A percentile compares a stretch with the other conserved stretches of the same genome.
Conservation (phyloP, 2,797 vertebrate genomes). For the Diplodus puntazzo region DNA sequence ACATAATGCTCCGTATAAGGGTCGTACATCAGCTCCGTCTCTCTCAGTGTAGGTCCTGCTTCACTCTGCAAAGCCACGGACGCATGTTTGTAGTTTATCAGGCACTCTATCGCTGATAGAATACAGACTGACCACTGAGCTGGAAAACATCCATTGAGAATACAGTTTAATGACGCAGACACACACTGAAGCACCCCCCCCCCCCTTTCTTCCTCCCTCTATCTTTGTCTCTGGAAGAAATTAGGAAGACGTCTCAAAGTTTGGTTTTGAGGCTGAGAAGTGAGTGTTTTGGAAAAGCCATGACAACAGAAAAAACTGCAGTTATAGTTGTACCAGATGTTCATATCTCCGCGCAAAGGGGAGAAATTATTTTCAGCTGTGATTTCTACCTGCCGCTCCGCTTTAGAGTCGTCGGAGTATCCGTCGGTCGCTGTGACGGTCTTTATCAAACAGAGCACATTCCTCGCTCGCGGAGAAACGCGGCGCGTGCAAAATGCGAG, state of each 20-base stretch:
- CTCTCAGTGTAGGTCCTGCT: conserved; percentile 12
- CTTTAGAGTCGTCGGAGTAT: conserved; percentile 4
- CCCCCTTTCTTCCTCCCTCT: background rate
- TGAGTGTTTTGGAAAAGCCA: conserved; percentile 11
- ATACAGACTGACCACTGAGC: conserved; percentile 32
- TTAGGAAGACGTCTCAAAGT: conserved; percentile 8
- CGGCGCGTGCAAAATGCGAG: conserved; percentile 14
- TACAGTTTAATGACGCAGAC: conserved; percentile 32
- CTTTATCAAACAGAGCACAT: conserved; percentile 44
- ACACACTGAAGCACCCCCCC: background rate
- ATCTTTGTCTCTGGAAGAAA: background rate
- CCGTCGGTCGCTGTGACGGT: background rate
- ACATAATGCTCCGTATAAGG: conserved; percentile 44
- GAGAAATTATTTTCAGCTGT: background rate
- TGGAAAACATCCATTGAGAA: conserved; percentile 50
- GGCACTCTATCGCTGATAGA: conserved; percentile 40
- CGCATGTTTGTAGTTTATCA: conserved; percentile 39
- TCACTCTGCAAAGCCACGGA: conserved; percentile 23
- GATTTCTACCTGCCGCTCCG: background rate
- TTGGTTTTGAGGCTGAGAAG: conserved; percentile 22
- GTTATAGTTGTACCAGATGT: conserved; percentile 36
- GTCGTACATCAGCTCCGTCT: conserved; percentile 15
- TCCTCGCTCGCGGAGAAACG: conserved; percentile 40
- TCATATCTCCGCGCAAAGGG: conserved; percentile 7
- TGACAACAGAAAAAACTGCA: conserved; percentile 9